Evolutionary conservation across 2,113 vertebrate species (phyloP).

Genomic region (Oxyruncus cristatus): DNA sequence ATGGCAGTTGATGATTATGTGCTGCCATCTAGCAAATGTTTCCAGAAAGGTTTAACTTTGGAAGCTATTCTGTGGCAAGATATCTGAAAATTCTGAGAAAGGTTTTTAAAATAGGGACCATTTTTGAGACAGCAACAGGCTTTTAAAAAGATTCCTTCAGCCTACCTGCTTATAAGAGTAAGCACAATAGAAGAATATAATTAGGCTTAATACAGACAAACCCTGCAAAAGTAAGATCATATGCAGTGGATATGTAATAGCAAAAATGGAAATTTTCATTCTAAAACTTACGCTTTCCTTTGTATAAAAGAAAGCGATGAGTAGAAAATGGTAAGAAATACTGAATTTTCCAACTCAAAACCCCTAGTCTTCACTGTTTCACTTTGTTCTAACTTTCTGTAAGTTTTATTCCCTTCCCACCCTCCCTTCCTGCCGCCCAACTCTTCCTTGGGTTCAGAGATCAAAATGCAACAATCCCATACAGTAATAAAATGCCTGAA

Average conservation of each 20-base stretch:
- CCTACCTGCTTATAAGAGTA: neutral
- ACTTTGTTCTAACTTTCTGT: neutral
- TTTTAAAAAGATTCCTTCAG: neutral
- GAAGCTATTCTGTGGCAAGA: neutral
- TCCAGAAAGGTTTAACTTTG: neutral
- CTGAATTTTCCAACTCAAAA: neutral
- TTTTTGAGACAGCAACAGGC: neutral
- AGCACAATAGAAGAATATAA: neutral
- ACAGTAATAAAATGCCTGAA: neutral
- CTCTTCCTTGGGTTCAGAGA: neutral
- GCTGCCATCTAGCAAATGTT: conserved; percentile 73
- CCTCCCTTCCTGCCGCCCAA: rapidly evolving
- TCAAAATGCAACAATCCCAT: neutral
- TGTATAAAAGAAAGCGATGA: rapidly evolving
- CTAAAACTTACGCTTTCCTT: neutral
- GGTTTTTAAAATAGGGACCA: neutral
- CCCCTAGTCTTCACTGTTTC: neutral
- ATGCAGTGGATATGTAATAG: neutral
- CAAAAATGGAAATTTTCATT: neutral
- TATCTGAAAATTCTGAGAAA: neutral
- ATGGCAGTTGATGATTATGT: conserved; percentile 11
- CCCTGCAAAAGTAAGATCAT: neutral
- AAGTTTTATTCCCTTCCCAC: neutral
- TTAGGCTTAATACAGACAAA: neutral
- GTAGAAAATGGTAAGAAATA: neutral